A percentile compares a stretch with the other conserved stretches of the same genome.
phyloP scores from a whole-genome alignment of 2,113 vertebrate genomes.

The Prunella fulvescens region DNA sequence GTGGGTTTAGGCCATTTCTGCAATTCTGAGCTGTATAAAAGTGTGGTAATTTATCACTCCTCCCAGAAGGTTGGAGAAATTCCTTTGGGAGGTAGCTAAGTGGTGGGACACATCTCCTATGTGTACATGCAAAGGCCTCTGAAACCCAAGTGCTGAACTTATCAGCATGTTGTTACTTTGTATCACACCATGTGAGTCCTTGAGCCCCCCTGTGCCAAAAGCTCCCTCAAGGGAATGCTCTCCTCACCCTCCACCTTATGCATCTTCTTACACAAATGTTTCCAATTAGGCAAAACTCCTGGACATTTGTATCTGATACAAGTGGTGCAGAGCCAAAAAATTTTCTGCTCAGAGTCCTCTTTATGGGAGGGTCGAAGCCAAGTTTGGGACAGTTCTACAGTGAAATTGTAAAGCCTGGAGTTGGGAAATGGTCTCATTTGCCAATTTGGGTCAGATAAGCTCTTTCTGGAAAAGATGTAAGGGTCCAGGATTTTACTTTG shows the following conservation, averaged over 20 bases:
- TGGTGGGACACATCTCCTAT: not conserved
- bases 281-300: not conserved
- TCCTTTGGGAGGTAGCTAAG: not conserved
- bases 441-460: not conserved
- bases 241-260: not conserved
- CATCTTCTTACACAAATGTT: not conserved
- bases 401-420: not conserved
- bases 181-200: accelerated
- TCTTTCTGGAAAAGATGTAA: not conserved
- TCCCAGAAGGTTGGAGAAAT: not conserved
- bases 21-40: not conserved
- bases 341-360: not conserved
- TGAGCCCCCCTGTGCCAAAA: not conserved
- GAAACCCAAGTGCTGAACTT: not conserved
- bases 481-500: not conserved
- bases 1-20: not conserved
- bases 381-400: not conserved
- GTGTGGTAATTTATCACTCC: not conserved
- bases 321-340: not conserved
- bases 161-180: not conserved
- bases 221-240: not conserved
- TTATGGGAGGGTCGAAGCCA: not conserved
- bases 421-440: not conserved
- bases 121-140: accelerated
- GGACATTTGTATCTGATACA: not conserved